Conservation (phyloP, 2,797 vertebrate genomes). For the Scolopax rusticola region DNA sequence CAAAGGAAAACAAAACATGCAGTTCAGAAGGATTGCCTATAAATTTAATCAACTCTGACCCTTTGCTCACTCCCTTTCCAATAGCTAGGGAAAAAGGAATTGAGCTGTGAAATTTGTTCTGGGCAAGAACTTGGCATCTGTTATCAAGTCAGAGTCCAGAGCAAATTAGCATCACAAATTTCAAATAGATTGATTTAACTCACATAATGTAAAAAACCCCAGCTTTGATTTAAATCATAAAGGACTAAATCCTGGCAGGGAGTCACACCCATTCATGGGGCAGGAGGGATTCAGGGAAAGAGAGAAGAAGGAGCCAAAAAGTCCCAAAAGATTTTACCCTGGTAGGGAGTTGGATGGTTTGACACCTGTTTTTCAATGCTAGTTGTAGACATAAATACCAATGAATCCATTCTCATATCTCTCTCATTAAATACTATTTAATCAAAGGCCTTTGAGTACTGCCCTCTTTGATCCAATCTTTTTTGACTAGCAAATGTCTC, state of each 20-base stretch:
- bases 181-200: slow-evolving; percentile 53
- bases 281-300: background rate
- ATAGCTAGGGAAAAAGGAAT: slow-evolving; percentile 12
- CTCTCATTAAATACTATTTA: background rate
- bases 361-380: background rate
- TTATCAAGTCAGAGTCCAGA: slow-evolving; percentile 32
- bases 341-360: background rate
- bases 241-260: background rate
- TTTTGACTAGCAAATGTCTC: slow-evolving; percentile 14
- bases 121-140: slow-evolving; percentile 43
- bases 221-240: slow-evolving; percentile 67
- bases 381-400: background rate
- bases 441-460: background rate
- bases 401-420: background rate
- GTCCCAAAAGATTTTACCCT: background rate
- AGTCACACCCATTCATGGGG: background rate
- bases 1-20: background rate
- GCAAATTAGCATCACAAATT: slow-evolving; percentile 52
- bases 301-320: background rate
- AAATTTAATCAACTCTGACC: slow-evolving; percentile 26
- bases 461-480: background rate
- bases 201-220: background rate
- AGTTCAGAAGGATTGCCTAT: background rate
- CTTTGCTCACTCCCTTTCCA: background rate
- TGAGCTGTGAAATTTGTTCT: slow-evolving; percentile 59